These are phyloP conservation scores for Perdita meconis DNA, from an alignment of 2,888 invertebrate genomes.

Conservation along the genomic window DNA sequence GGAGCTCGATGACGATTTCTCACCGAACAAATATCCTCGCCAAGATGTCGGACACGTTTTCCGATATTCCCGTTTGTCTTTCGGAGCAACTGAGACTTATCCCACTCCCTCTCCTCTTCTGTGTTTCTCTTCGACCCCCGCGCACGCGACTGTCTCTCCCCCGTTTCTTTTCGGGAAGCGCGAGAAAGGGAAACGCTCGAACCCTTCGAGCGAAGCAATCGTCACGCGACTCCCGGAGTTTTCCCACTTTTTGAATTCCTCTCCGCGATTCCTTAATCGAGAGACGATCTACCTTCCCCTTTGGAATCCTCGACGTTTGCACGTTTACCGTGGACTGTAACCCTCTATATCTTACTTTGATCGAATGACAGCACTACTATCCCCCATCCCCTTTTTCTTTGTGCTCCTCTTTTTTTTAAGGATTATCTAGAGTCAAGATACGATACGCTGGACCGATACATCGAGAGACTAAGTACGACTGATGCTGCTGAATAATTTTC, in stretches of 20 bases:
- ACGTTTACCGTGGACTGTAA: slow-evolving; percentile 60
- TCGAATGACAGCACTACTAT: slow-evolving; percentile 25
- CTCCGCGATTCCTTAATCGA: slow-evolving; percentile 33
- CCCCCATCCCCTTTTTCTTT: slow-evolving; percentile 12
- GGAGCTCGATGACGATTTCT: slow-evolving; percentile 29
- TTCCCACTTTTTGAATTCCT: slow-evolving; percentile 1
- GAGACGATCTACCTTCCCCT: slow-evolving; percentile 47
- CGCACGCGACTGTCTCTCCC: background rate
- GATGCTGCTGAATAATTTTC: slow-evolving; percentile 15
- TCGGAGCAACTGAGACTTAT: background rate
- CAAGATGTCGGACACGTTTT: slow-evolving; percentile 2
- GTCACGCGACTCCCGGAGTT: slow-evolving; percentile 21
- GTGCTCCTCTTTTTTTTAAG: background rate
- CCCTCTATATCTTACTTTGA: slow-evolving; percentile 9
- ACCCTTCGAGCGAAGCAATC: slow-evolving; percentile 18
- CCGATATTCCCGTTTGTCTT: slow-evolving; percentile 29
- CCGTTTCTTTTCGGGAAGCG: background rate
- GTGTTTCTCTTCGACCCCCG: background rate
- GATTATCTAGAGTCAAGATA: slow-evolving; percentile 16
- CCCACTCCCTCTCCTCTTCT: background rate
- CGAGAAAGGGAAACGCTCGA: slow-evolving; percentile 9
- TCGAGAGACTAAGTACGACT: slow-evolving; percentile 22
- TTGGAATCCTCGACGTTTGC: slow-evolving; percentile 45
- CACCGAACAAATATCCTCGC: background rate
- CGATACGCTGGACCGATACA: slow-evolving; percentile 25